These are phyloP conservation scores for Montipora foliosa DNA, from an alignment of 64 coral and sea anemone species.

Conservation along the genomic window DNA sequence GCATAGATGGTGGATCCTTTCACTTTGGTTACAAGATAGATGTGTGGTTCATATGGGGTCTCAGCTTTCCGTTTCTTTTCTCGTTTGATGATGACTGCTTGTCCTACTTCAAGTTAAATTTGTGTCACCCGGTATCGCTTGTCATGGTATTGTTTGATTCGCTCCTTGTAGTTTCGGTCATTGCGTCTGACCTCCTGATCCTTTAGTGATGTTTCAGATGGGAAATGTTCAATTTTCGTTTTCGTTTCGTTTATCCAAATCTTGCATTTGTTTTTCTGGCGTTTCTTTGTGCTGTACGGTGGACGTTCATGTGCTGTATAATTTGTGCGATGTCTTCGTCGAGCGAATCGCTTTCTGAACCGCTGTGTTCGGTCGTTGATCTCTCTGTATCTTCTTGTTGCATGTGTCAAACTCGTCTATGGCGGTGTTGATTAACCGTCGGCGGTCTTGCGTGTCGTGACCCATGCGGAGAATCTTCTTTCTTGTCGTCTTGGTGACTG, in stretches of 20 bases:
- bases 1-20: background rate
- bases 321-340: slow-evolving; percentile 39
- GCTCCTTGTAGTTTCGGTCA: too few species aligned
- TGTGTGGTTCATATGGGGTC: slow-evolving; percentile 77
- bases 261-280: slow-evolving; percentile 30
- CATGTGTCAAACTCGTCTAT: slow-evolving; percentile 56
- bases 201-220: background rate
- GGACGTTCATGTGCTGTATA: slow-evolving; percentile 47
- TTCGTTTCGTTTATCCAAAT: slow-evolving; percentile 44
- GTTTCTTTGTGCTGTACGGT: slow-evolving; percentile 16
- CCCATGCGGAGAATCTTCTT: slow-evolving; percentile 5
- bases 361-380: background rate
- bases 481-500: background rate
- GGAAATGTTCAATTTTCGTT: slow-evolving; percentile 19
- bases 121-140: too few species aligned
- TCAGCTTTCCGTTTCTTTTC: slow-evolving; percentile 11
- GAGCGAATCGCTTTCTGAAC: background rate
- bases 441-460: background rate
- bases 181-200: background rate
- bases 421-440: background rate
- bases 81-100: too few species aligned
- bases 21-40: background rate
- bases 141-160: too few species aligned
- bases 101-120: too few species aligned
- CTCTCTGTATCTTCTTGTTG: background rate